phyloP scores from a whole-genome alignment of 2,888 invertebrate genomes.

The Peribatodes rhomboidaria region DNA sequence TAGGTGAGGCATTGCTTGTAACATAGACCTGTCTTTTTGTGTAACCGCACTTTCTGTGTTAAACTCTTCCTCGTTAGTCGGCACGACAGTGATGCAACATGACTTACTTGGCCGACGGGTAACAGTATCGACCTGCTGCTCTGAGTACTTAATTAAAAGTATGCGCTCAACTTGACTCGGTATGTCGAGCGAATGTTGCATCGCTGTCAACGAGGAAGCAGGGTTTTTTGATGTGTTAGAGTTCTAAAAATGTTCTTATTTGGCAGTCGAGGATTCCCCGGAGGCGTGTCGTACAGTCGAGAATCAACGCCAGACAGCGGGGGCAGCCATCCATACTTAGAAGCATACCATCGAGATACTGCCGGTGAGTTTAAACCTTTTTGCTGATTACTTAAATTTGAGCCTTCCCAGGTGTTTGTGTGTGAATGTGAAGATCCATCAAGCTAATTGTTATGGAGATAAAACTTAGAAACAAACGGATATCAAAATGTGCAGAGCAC shows the following conservation, averaged over 20 bases:
- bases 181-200: background rate
- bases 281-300: constrained; percentile 92
- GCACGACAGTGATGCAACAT: background rate
- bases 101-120: background rate
- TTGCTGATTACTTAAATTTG: background rate
- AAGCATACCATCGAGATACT: constrained; percentile 93
- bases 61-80: background rate
- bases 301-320: constrained; percentile 96
- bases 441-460: constrained; percentile 39
- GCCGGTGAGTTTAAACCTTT: constrained; percentile 88
- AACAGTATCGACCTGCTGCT: background rate
- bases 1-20: constrained; percentile 87
- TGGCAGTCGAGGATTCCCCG: constrained; percentile 87
- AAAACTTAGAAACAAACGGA: constrained; percentile 36
- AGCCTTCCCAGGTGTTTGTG: background rate
- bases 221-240: background rate
- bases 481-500: constrained; percentile 29
- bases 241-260: constrained; percentile 45
- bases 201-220: background rate
- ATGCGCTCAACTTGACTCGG: background rate
- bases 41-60: constrained; percentile 9
- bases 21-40: constrained; percentile 15
- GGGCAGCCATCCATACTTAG: constrained; percentile 94
- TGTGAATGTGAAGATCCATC: constrained; percentile 20
- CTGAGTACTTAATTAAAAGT: background rate